phyloP scores from a whole-genome alignment of 2,113 vertebrate species.

The Catharus fuscescens region DNA sequence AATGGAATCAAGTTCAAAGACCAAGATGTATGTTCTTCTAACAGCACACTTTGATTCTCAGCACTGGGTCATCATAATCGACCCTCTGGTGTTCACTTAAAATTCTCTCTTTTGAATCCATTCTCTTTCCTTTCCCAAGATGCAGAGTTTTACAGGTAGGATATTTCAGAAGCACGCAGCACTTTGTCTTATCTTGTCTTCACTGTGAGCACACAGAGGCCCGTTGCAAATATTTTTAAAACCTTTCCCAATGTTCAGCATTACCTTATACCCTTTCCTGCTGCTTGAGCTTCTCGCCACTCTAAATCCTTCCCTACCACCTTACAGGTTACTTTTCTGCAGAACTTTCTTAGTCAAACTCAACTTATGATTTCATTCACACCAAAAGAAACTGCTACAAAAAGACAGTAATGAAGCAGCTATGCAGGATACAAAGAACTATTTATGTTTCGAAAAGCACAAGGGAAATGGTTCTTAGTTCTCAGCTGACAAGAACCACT shows the following conservation, averaged over 20 bases:
- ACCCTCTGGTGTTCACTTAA: background rate
- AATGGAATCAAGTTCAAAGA: conserved; percentile 8
- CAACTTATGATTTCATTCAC: background rate
- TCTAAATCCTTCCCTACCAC: background rate
- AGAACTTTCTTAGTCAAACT: background rate
- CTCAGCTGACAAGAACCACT: background rate
- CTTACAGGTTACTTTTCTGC: background rate
- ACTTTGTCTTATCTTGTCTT: background rate
- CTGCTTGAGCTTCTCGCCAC: background rate
- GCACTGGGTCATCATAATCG: background rate
- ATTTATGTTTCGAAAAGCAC: background rate
- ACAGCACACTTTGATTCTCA: background rate
- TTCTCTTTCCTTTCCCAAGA: background rate
- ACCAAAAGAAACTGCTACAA: background rate
- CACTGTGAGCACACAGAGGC: background rate
- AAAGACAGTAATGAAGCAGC: background rate
- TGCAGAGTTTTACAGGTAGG: background rate
- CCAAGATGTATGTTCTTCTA: background rate
- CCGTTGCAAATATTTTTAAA: background rate
- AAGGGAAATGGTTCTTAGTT: background rate
- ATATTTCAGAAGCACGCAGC: background rate
- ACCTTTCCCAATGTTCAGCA: background rate
- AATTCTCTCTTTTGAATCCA: conserved; percentile 25
- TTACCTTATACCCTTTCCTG: background rate
- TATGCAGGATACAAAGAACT: background rate